Conservation (phyloP, 2,888 invertebrate genomes). For the Autographa gamma region DNA sequence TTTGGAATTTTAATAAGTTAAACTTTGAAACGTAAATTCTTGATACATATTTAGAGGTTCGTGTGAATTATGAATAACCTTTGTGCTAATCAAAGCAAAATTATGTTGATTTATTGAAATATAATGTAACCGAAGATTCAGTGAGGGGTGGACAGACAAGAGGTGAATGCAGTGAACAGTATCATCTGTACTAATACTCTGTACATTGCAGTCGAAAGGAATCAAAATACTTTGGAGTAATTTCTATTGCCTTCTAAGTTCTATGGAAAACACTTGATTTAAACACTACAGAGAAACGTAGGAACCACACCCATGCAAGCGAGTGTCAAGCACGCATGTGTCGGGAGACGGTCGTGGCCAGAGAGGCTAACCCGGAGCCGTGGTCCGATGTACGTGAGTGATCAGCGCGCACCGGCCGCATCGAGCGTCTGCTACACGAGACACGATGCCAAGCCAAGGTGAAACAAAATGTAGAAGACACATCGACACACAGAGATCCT, state of each 20-base stretch:
- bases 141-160: constrained; percentile 52
- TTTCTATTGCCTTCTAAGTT: constrained; percentile 52
- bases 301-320: constrained; percentile 83
- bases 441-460: constrained; percentile 84
- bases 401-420: constrained; percentile 73
- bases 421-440: constrained; percentile 85
- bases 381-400: constrained; percentile 74
- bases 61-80: constrained; percentile 48
- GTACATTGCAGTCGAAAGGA: constrained; percentile 37
- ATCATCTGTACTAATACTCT: constrained; percentile 28
- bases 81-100: constrained; percentile 44
- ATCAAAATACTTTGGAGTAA: constrained; percentile 24
- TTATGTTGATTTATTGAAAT: constrained; percentile 32
- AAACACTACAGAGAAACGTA: constrained; percentile 63
- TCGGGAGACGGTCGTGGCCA: constrained; percentile 73
- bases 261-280: constrained; percentile 55
- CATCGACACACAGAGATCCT: constrained; percentile 73
- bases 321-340: constrained; percentile 53
- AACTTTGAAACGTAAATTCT: constrained; percentile 22
- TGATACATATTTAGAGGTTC: constrained; percentile 37
- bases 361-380: constrained; percentile 79
- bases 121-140: constrained; percentile 23
- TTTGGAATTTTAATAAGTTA: constrained; percentile 39
- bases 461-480: constrained; percentile 68
- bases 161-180: constrained; percentile 51